Percentiles rank a stretch among this genome's conserved stretches.
Conservation (phyloP, 2,888 invertebrate species). For the Leucophenga montana region DNA sequence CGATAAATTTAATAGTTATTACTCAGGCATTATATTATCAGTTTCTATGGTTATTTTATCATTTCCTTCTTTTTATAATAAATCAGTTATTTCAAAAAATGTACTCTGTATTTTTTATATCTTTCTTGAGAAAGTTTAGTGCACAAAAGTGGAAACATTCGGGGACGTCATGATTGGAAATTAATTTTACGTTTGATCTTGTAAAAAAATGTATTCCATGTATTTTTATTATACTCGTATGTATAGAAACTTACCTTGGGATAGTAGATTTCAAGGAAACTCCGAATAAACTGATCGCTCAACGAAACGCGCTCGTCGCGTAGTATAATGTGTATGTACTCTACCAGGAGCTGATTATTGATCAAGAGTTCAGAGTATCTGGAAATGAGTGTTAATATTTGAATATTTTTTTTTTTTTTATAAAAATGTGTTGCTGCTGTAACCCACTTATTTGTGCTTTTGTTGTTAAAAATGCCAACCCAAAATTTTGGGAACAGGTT, state of each 20-base stretch:
- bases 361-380: constrained; percentile 87
- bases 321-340: constrained; percentile 92
- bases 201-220: background rate
- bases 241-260: constrained; percentile 77
- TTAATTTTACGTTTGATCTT: background rate
- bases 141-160: no score
- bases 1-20: no score
- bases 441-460: constrained; percentile 72
- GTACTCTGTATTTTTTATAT: background rate
- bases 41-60: no score
- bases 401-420: background rate
- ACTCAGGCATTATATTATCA: no score
- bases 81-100: background rate
- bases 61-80: no score
- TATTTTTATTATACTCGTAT: background rate
- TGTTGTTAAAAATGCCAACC: constrained; percentile 86
- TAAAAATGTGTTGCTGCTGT: no score
- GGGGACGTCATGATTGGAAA: no score
- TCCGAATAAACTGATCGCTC: constrained; percentile 87
- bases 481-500: constrained; percentile 93
- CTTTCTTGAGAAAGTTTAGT: no score
- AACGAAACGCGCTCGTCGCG: constrained; percentile 90
- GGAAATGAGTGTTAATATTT: constrained; percentile 33
- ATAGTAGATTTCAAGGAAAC: constrained; percentile 90
- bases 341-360: constrained; percentile 87